Evolutionary conservation across 2,888 invertebrate species (phyloP).

Genomic region (Tortricodes alternella): DNA sequence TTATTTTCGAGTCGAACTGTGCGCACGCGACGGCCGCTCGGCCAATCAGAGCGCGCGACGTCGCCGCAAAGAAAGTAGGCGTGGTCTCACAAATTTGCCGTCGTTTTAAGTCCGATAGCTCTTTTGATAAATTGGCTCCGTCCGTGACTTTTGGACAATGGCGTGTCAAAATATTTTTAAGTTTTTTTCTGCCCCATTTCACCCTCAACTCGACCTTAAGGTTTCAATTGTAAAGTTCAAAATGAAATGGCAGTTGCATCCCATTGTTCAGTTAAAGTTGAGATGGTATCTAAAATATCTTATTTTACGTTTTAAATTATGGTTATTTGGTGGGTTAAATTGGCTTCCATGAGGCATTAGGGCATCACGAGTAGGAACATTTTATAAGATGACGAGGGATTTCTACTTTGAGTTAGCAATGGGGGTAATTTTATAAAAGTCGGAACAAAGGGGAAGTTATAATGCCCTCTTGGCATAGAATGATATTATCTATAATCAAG

Average conservation of each 20-base stretch:
- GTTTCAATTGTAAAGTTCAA: neutral
- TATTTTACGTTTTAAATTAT: conserved; percentile 32
- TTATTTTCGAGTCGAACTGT: conserved; percentile 32
- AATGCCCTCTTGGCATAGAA: neutral
- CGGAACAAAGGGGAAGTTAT: neutral
- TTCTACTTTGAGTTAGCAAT: neutral
- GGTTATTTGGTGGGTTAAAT: conserved; percentile 36
- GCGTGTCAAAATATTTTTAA: conserved; percentile 40
- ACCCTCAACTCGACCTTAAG: neutral
- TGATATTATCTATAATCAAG: too few relatives aligned
- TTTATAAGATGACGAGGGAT: conserved; percentile 2
- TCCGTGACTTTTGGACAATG: conserved; percentile 33
- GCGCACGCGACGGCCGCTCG: conserved; percentile 35
- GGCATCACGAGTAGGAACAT: conserved; percentile 10
- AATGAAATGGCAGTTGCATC: neutral
- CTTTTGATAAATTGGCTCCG: conserved; percentile 36
- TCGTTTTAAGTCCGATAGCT: conserved; percentile 30
- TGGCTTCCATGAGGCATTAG: conserved; percentile 20
- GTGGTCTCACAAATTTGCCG: conserved; percentile 33
- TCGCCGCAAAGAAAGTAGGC: conserved; percentile 35
- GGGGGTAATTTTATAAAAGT: neutral
- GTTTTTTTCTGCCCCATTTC: conserved; percentile 17
- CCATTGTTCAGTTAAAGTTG: conserved; percentile 9
- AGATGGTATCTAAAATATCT: conserved; percentile 25
- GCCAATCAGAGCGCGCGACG: conserved; percentile 35